Percentiles rank a stretch among this genome's conserved stretches.
Conservation (phyloP, 2,888 invertebrate species). For the Digitonthophagus gazella region DNA sequence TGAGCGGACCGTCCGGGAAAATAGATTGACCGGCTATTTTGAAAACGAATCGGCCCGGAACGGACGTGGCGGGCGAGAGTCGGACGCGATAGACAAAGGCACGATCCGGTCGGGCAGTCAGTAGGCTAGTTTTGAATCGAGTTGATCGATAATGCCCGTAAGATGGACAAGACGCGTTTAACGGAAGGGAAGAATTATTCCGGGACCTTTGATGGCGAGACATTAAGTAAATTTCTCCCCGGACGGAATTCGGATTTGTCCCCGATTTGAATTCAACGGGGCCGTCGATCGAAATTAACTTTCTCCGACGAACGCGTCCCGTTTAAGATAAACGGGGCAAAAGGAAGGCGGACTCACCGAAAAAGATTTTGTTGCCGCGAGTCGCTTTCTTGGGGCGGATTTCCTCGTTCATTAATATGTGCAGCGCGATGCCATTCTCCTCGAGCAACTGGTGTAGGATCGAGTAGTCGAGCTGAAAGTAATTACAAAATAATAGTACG, state of each 20-base stretch:
- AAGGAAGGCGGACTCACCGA: slow-evolving; percentile 57
- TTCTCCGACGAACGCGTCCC: slow-evolving; percentile 32
- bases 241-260: slow-evolving; percentile 33
- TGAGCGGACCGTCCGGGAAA: background rate
- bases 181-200: background rate
- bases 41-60: background rate
- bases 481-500: slow-evolving; percentile 35
- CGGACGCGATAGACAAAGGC: background rate
- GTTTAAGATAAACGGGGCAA: no score
- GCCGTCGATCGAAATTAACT: slow-evolving; percentile 38
- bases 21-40: background rate
- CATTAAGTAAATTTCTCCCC: slow-evolving; percentile 29
- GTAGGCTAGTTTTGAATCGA: background rate
- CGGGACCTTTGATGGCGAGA: slow-evolving; percentile 13
- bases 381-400: slow-evolving; percentile 70
- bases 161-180: background rate
- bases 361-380: slow-evolving; percentile 69
- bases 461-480: slow-evolving; percentile 71
- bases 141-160: background rate
- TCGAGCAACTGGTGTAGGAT: slow-evolving; percentile 77
- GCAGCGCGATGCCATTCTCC: slow-evolving; percentile 78
- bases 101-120: no score
- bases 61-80: background rate
- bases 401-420: slow-evolving; percentile 79
- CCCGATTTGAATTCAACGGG: slow-evolving; percentile 37